A percentile compares a stretch with the other conserved stretches of the same genome.
phyloP scores from a whole-genome alignment of 2,888 invertebrate species.

The Dynastes tityus region DNA sequence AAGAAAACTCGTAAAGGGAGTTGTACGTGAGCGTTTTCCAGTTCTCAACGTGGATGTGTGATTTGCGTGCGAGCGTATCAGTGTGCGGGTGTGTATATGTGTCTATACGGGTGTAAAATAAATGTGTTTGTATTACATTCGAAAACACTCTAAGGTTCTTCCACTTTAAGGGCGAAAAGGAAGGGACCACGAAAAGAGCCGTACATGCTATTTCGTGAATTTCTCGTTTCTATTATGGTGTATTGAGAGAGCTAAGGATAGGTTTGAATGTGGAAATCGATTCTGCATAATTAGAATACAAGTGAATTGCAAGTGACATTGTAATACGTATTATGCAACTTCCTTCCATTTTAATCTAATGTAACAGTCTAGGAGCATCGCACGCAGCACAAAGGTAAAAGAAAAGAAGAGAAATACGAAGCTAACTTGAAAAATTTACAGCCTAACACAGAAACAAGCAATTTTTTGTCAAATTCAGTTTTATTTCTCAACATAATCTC shows the following conservation, averaged over 20 bases:
- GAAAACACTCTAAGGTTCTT: slow-evolving; percentile 20
- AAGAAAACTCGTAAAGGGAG: slow-evolving; percentile 23
- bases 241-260: neutral
- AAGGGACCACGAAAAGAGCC: slow-evolving; percentile 5
- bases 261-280: neutral
- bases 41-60: neutral
- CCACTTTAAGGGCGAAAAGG: neutral
- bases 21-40: slow-evolving; percentile 21
- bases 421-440: too few relatives aligned
- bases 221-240: neutral
- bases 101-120: slow-evolving; percentile 28
- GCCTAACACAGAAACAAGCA: too few relatives aligned
- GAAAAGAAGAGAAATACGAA: too few relatives aligned
- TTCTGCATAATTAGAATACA: slow-evolving; percentile 22
- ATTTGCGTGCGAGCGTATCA: neutral
- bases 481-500: too few relatives aligned
- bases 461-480: too few relatives aligned
- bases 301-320: neutral
- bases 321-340: neutral
- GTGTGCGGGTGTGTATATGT: neutral
- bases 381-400: too few relatives aligned
- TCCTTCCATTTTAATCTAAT: neutral
- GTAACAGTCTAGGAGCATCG: neutral
- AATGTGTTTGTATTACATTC: slow-evolving; percentile 42
- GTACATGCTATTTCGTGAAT: slow-evolving; percentile 1